These are phyloP conservation scores for Rhynchonycteris naso DNA, from an alignment of 2,797 vertebrate genomes.

Conservation along the genomic window DNA sequence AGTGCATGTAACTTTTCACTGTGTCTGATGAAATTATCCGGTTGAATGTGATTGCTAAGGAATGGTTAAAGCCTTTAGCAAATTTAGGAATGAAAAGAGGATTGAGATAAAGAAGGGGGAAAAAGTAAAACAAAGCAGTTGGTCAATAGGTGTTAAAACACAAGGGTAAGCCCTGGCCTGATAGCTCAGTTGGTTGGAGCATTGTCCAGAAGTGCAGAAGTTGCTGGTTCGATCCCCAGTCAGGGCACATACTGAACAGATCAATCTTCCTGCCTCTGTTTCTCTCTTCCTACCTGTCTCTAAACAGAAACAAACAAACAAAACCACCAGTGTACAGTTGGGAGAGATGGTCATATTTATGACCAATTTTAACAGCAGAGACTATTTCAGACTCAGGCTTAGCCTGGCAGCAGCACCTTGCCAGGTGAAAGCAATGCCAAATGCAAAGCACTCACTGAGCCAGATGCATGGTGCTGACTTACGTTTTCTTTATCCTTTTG, in stretches of 20 bases:
- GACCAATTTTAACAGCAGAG: neutral
- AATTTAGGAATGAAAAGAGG: neutral
- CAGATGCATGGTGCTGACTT: neutral
- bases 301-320: neutral
- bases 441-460: neutral
- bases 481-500: constrained; percentile 32
- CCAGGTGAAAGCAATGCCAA: neutral
- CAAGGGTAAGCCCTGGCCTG: neutral
- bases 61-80: neutral
- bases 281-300: no score
- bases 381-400: neutral
- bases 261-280: no score
- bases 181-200: no score
- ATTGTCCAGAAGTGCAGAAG: no score
- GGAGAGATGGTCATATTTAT: neutral
- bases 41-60: neutral
- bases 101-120: neutral
- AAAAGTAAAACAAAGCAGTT: neutral
- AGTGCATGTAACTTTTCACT: neutral
- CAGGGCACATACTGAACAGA: no score
- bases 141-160: neutral
- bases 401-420: neutral
- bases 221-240: no score
- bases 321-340: neutral
- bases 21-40: neutral